Evolutionary conservation across 2,888 invertebrate genomes (phyloP).

Genomic region (Zelleria hepariella): DNA sequence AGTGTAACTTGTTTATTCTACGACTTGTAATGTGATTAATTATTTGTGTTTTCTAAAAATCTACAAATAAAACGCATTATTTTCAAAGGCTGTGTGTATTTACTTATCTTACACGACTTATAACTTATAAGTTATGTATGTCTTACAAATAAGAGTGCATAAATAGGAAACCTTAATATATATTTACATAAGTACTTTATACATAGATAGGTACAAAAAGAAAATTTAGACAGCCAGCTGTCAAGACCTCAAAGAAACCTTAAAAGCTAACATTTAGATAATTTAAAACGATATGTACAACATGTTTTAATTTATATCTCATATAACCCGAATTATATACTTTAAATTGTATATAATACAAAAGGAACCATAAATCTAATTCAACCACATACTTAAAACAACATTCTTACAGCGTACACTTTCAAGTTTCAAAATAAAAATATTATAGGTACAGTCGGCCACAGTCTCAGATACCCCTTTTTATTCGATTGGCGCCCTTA

Average conservation of each 20-base stretch:
- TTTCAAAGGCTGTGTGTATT: constrained; percentile 42
- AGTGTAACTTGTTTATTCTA: no score
- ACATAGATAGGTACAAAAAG: constrained; percentile 37
- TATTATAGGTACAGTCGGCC: no score
- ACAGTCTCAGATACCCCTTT: no score
- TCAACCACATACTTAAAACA: not conserved
- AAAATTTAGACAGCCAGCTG: constrained; percentile 27
- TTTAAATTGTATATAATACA: not conserved
- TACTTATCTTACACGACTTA: constrained; percentile 31
- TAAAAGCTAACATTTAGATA: not conserved
- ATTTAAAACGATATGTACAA: not conserved
- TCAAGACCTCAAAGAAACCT: constrained; percentile 6
- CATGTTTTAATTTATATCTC: not conserved
- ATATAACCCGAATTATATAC: not conserved
- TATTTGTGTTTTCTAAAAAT: not conserved
- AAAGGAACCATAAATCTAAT: constrained; percentile 6
- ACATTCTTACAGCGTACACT: not conserved
- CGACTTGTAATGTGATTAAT: no score
- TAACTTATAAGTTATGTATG: no score
- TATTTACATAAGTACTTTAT: constrained; percentile 41
- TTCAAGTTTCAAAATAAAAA: not conserved
- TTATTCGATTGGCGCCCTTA: no score
- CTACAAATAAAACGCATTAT: constrained; percentile 22
- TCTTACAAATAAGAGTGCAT: constrained; percentile 52
- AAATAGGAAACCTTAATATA: constrained; percentile 60